phyloP scores from a whole-genome alignment of 2,113 vertebrate genomes.

The Cranoglanis bouderius region DNA sequence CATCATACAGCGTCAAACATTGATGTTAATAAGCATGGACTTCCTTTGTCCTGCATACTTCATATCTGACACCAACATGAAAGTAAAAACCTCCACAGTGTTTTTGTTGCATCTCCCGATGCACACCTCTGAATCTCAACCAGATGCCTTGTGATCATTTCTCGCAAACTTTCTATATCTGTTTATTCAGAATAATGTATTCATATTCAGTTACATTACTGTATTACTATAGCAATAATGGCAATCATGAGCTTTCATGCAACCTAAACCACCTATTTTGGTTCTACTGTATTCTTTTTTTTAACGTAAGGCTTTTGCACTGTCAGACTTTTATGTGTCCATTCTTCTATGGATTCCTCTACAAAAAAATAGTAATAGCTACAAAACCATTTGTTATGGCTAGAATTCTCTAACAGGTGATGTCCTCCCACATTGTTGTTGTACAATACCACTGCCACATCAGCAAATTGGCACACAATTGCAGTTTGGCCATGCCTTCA shows the following conservation, averaged over 20 bases:
- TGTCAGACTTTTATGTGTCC: not conserved
- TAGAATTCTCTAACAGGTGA: conserved; percentile 3
- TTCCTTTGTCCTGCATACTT: not conserved
- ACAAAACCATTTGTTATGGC: not conserved
- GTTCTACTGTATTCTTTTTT: not conserved
- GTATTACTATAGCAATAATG: not conserved
- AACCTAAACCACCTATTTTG: not conserved
- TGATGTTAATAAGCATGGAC: not conserved
- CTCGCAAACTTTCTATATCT: not conserved
- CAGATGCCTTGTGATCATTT: not conserved
- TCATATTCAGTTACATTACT: not conserved
- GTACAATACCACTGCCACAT: not conserved
- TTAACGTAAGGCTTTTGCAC: no score
- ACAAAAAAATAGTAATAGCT: not conserved
- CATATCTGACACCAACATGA: not conserved
- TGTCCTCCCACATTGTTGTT: not conserved
- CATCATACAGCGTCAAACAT: not conserved
- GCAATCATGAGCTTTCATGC: not conserved
- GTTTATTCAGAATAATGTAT: not conserved
- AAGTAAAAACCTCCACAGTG: not conserved
- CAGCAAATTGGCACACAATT: not conserved
- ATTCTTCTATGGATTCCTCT: not conserved
- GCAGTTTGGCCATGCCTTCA: conserved; percentile 13
- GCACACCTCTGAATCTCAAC: not conserved
- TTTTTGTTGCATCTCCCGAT: not conserved